Percentiles rank a stretch among this genome's conserved stretches.
Conservation (phyloP, 2,888 invertebrate genomes). For the Andrena minutula region DNA sequence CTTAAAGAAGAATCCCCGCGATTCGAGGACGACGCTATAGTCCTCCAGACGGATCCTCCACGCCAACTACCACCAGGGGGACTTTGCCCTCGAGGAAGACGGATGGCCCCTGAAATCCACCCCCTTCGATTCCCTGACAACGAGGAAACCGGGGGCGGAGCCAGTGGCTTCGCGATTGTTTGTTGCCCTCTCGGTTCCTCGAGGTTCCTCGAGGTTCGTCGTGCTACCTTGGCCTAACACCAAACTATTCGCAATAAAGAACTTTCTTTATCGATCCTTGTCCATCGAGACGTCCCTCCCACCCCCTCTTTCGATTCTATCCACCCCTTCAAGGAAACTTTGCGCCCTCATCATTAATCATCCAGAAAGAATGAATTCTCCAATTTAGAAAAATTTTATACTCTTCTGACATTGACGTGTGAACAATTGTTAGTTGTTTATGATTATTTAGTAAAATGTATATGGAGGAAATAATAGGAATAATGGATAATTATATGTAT, state of each 20-base stretch:
- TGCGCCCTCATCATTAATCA: not conserved
- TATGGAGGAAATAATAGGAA: no score
- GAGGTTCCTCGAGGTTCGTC: conserved; percentile 36
- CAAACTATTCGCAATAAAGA: conserved; percentile 38
- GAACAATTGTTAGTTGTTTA: no score
- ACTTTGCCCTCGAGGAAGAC: conserved; percentile 44
- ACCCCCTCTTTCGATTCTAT: not conserved
- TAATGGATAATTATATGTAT: no score
- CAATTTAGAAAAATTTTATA: no score
- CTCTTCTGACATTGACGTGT: no score
- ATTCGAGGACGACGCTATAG: not conserved
- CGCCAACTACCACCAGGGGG: conserved; percentile 45
- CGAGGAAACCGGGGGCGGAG: conserved; percentile 77
- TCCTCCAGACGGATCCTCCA: conserved; percentile 9
- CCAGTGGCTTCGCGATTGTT: conserved; percentile 62
- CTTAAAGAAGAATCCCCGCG: not conserved
- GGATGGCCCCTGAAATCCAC: conserved; percentile 40
- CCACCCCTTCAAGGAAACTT: not conserved
- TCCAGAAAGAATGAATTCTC: not conserved
- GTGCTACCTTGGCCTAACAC: conserved; percentile 17
- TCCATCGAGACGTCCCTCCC: not conserved
- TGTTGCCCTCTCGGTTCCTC: conserved; percentile 53
- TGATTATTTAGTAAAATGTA: no score
- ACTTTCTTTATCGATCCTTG: conserved; percentile 31
- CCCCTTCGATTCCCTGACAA: conserved; percentile 78